Conservation (phyloP, 2,113 vertebrate genomes). For the Hassar affinis region DNA sequence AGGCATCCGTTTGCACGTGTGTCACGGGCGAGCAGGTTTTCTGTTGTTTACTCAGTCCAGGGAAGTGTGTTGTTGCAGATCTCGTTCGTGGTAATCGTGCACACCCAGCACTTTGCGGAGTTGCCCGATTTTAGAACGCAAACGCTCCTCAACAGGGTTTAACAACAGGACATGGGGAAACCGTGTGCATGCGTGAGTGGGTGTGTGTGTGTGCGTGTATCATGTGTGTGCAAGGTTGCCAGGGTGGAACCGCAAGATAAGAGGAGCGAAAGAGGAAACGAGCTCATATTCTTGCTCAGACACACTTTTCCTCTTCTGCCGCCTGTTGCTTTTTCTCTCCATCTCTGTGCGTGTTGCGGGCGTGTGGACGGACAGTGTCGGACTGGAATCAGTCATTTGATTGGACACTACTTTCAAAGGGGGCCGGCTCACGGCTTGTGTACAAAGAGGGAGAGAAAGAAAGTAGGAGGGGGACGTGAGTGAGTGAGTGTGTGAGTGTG, state of each 20-base stretch:
- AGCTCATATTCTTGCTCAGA: neutral
- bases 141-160: neutral
- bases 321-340: constrained; percentile 28
- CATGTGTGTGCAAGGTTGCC: neutral
- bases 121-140: neutral
- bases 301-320: neutral
- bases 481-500: neutral
- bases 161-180: constrained; percentile 48
- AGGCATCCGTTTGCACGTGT: neutral
- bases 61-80: neutral
- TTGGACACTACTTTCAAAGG: constrained; percentile 67
- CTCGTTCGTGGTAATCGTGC: neutral
- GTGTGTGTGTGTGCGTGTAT: constrained; percentile 9
- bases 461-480: constrained; percentile 44
- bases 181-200: constrained; percentile 42
- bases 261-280: constrained; percentile 29
- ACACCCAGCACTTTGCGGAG: neutral
- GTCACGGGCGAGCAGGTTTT: neutral
- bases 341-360: constrained; percentile 60
- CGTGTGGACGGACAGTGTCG: constrained; percentile 71
- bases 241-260: constrained; percentile 42
- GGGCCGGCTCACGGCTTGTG: constrained; percentile 63
- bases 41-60: neutral
- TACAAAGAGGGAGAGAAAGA: constrained; percentile 62
- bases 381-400: constrained; percentile 65